These are phyloP conservation scores for Cosmia trapezina DNA, from an alignment of 2,888 invertebrate genomes.

Conservation along the genomic window DNA sequence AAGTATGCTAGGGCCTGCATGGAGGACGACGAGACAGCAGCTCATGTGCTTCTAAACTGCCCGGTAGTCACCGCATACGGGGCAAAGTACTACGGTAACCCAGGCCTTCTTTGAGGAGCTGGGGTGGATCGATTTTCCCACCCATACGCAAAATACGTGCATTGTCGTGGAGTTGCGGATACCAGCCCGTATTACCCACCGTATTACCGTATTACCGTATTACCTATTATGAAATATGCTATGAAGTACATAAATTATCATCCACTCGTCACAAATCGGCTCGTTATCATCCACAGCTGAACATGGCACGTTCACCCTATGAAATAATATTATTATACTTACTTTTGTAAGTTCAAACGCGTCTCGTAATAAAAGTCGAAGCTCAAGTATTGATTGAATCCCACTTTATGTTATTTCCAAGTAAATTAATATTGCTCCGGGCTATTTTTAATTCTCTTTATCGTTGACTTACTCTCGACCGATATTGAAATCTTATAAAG, in stretches of 20 bases:
- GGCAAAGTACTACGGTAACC: too few relatives aligned
- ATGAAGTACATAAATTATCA: not conserved
- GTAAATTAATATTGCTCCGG: slow-evolving; percentile 69
- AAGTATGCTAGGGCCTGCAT: not conserved
- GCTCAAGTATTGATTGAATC: slow-evolving; percentile 71
- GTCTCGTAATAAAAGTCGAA: slow-evolving; percentile 56
- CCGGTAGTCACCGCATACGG: too few relatives aligned
- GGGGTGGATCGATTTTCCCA: too few relatives aligned
- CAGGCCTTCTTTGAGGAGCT: too few relatives aligned
- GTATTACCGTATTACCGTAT: too few relatives aligned
- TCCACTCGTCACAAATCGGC: not conserved
- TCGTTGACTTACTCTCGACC: slow-evolving; percentile 37
- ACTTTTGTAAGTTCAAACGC: slow-evolving; percentile 9
- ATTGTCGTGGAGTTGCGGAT: too few relatives aligned
- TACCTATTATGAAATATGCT: not conserved
- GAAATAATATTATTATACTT: slow-evolving; percentile 24
- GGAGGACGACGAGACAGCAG: too few relatives aligned
- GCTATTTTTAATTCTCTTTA: slow-evolving; percentile 69
- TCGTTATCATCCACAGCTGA: not conserved
- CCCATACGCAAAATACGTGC: too few relatives aligned
- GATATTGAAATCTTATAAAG: slow-evolving; percentile 58
- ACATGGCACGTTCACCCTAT: not conserved
- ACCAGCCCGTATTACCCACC: too few relatives aligned
- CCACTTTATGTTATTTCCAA: slow-evolving; percentile 62
- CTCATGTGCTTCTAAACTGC: too few relatives aligned